A percentile compares a stretch with the other conserved stretches of the same genome.
These are phyloP conservation scores for Thamnophis sirtalis DNA, from an alignment of 2,113 vertebrate species.

Conservation along the genomic window DNA sequence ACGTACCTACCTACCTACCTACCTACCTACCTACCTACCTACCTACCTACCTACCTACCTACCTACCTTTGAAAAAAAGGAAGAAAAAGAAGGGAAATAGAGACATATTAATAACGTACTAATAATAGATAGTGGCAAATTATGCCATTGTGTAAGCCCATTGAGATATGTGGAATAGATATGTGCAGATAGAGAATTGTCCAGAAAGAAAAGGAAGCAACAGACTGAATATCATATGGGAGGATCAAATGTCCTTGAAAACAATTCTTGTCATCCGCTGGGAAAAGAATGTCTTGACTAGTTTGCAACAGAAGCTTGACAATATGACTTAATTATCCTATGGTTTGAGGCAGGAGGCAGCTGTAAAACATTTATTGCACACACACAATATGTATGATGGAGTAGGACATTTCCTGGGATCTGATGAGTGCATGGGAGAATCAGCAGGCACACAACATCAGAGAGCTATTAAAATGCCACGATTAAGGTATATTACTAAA, in stretches of 20 bases:
- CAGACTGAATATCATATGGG: background rate
- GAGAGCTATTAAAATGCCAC: background rate
- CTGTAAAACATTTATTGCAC: slow-evolving; percentile 13
- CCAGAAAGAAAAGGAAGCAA: background rate
- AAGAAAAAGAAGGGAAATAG: background rate
- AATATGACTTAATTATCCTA: slow-evolving; percentile 5
- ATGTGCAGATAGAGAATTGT: background rate
- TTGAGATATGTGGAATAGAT: background rate
- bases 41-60: too few relatives aligned
- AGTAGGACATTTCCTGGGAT: slow-evolving; percentile 6
- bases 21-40: too few relatives aligned
- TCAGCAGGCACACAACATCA: background rate
- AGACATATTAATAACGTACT: background rate
- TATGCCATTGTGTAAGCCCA: background rate
- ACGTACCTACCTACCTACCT: too few relatives aligned
- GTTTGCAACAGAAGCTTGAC: background rate
- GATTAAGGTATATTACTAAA: background rate
- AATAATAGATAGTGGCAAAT: slow-evolving; percentile 3
- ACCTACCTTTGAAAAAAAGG: background rate
- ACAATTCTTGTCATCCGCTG: background rate
- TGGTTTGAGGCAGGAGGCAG: background rate
- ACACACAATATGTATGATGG: background rate
- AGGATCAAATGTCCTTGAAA: background rate
- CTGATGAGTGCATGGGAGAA: slow-evolving; percentile 8
- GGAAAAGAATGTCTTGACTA: background rate